Evolutionary conservation across 2,113 vertebrate species (phyloP).

Genomic region (Ictalurus furcatus): DNA sequence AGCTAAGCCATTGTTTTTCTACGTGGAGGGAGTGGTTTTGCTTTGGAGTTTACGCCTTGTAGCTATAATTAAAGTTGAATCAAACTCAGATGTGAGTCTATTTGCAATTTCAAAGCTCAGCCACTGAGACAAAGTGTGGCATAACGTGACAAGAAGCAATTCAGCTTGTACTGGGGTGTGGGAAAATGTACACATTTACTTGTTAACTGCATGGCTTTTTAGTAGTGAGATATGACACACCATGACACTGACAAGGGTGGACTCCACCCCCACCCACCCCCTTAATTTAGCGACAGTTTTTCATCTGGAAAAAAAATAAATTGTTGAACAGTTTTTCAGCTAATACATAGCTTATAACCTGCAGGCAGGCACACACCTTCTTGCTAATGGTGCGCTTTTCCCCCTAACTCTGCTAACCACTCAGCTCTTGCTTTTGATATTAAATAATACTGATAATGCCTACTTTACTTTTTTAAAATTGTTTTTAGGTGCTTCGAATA

Average conservation of each 20-base stretch:
- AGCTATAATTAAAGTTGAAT: constrained; percentile 22
- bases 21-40: background rate
- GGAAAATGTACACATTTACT: background rate
- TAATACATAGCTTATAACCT: background rate
- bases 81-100: background rate
- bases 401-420: background rate
- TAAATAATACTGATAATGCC: background rate
- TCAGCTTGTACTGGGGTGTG: background rate
- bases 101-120: background rate
- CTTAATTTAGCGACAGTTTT: background rate
- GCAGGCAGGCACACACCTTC: background rate
- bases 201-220: background rate
- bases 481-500: background rate
- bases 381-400: background rate
- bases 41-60: background rate
- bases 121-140: background rate
- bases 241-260: background rate
- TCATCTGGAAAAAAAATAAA: background rate
- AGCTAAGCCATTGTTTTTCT: background rate
- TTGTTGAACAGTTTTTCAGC: background rate
- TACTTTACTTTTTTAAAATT: background rate
- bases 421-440: background rate
- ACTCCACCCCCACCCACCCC: background rate
- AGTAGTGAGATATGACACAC: background rate
- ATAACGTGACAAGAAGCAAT: constrained; percentile 12